A percentile compares a stretch with the other conserved stretches of the same genome.
Evolutionary conservation across 2,113 vertebrate species (phyloP).

Genomic region (Cyprinodon variegatus): DNA sequence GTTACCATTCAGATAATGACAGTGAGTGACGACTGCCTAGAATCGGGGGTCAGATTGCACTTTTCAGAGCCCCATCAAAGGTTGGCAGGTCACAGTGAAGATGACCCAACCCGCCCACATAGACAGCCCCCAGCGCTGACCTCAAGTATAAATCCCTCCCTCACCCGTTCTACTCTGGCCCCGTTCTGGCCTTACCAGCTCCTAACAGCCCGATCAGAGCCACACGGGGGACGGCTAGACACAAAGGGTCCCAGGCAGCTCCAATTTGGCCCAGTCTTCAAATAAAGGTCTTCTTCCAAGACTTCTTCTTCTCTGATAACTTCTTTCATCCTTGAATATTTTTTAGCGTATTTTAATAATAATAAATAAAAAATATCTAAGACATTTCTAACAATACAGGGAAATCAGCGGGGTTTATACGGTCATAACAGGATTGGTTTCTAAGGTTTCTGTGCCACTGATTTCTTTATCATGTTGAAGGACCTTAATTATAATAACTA

Average conservation of each 20-base stretch:
- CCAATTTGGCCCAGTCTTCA: constrained; percentile 53
- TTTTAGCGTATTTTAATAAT: constrained; percentile 3
- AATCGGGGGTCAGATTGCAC: constrained; percentile 67
- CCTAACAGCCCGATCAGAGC: constrained; percentile 68
- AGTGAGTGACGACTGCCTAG: constrained; percentile 64
- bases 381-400: constrained; percentile 20
- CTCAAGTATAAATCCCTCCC: constrained; percentile 50
- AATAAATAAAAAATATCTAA: constrained; percentile 6
- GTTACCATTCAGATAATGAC: constrained; percentile 47
- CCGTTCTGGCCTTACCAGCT: constrained; percentile 59
- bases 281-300: constrained; percentile 44
- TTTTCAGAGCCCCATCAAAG: constrained; percentile 70
- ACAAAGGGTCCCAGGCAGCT: constrained; percentile 36
- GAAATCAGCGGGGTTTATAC: constrained; percentile 12
- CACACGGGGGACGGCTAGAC: constrained; percentile 71
- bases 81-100: constrained; percentile 72
- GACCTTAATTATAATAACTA: not conserved
- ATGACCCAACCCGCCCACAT: constrained; percentile 69
- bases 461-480: not conserved
- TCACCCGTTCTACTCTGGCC: constrained; percentile 37
- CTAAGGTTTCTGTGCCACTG: not conserved
- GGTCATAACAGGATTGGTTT: not conserved
- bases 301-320: constrained; percentile 15
- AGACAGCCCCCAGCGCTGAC: constrained; percentile 66
- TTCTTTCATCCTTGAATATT: constrained; percentile 35